Conservation (phyloP, 2,888 invertebrate genomes). For the Nymphalis urticae region DNA sequence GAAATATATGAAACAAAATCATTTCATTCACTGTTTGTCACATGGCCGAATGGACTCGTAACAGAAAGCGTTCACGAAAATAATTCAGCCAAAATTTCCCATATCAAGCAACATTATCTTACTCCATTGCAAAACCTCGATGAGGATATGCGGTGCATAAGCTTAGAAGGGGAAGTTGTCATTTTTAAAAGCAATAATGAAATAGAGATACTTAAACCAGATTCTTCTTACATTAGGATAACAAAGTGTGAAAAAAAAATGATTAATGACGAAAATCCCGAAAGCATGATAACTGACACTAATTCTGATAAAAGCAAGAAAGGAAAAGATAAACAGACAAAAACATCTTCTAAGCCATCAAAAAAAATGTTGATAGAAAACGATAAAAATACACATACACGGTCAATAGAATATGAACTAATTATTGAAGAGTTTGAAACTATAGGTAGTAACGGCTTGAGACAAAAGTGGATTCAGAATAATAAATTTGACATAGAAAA, state of each 20-base stretch:
- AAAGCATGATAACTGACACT: constrained; percentile 46
- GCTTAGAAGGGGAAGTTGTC: constrained; percentile 69
- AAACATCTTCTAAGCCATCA: constrained; percentile 52
- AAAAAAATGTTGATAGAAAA: constrained; percentile 47
- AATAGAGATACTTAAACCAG: constrained; percentile 62
- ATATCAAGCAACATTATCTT: constrained; percentile 66
- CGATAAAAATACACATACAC: constrained; percentile 41
- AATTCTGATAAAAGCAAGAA: constrained; percentile 59
- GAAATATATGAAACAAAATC: constrained; percentile 48
- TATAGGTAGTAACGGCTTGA: constrained; percentile 59
- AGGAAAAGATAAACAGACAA: constrained; percentile 50
- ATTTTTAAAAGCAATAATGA: constrained; percentile 59
- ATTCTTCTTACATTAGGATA: constrained; percentile 63
- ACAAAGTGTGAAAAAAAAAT: constrained; percentile 55
- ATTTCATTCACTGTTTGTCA: constrained; percentile 61
- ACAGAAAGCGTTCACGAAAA: constrained; percentile 65
- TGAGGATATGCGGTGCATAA: constrained; percentile 69
- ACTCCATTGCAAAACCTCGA: constrained; percentile 43
- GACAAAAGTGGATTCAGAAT: constrained; percentile 59
- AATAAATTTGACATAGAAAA: constrained; percentile 54
- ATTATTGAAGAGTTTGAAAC: constrained; percentile 65
- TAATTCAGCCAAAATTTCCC: constrained; percentile 59
- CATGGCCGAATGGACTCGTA: constrained; percentile 74
- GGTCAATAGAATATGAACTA: constrained; percentile 52
- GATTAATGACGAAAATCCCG: constrained; percentile 38